Percentiles rank a stretch among this genome's conserved stretches.
These are phyloP conservation scores for Pachyuromys duprasi DNA, from an alignment of 2,797 vertebrate species.

Conservation along the genomic window DNA sequence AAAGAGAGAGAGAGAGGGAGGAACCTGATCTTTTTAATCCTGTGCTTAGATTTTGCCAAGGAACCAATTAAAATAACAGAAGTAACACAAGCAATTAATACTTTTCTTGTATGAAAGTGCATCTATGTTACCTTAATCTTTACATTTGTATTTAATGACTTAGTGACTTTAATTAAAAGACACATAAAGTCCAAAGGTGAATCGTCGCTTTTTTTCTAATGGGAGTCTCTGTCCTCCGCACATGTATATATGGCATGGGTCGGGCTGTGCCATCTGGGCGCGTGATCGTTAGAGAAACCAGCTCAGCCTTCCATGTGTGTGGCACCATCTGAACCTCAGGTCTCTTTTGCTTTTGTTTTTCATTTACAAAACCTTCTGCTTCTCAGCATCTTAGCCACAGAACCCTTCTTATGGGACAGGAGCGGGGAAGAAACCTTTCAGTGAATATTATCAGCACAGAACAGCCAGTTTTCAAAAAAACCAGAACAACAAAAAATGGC, in stretches of 20 bases:
- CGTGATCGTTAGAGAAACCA: slow-evolving; percentile 45
- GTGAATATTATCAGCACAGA: slow-evolving; percentile 80
- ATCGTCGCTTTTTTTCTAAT: slow-evolving; percentile 42
- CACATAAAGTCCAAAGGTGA: background rate
- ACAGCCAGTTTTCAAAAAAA: slow-evolving; percentile 80
- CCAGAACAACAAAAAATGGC: slow-evolving; percentile 61
- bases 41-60: slow-evolving; percentile 33
- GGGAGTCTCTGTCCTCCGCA: background rate
- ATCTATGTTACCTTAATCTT: slow-evolving; percentile 5
- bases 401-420: slow-evolving; percentile 73
- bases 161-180: slow-evolving; percentile 34
- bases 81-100: background rate
- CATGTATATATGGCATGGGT: slow-evolving; percentile 36
- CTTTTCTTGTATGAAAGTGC: slow-evolving; percentile 18
- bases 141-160: slow-evolving; percentile 8
- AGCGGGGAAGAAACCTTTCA: slow-evolving; percentile 62
- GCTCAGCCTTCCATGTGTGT: slow-evolving; percentile 23
- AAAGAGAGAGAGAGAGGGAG: background rate
- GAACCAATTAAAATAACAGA: slow-evolving; percentile 18
- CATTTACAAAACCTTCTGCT: slow-evolving; percentile 70
- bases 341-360: slow-evolving; percentile 59
- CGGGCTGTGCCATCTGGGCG: slow-evolving; percentile 49
- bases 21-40: background rate
- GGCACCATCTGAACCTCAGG: slow-evolving; percentile 51
- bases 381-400: slow-evolving; percentile 72